Conservation (phyloP, 2,113 vertebrate species). For the Alces alces region DNA sequence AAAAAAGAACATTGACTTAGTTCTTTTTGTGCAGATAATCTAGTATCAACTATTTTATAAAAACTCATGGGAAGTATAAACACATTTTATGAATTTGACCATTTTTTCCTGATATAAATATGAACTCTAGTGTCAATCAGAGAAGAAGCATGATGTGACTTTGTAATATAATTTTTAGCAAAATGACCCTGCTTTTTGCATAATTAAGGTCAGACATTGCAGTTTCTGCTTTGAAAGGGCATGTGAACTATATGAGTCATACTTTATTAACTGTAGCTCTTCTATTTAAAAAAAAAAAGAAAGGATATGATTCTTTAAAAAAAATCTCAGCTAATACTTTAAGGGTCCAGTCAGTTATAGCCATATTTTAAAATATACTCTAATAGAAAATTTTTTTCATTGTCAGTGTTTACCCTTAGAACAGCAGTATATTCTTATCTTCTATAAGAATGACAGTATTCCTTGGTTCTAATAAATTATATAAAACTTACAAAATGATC, state of each 20-base stretch:
- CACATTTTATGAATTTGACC: neutral
- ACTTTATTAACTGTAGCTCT: neutral
- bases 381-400: constrained; percentile 23
- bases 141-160: neutral
- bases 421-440: neutral
- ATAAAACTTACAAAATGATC: neutral
- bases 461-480: neutral
- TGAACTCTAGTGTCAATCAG: neutral
- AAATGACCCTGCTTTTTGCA: neutral
- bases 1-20: neutral
- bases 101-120: neutral
- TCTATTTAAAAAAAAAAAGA: neutral
- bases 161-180: neutral
- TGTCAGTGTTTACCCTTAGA: neutral
- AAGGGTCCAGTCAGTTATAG: neutral
- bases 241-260: neutral
- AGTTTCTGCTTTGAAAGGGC: neutral
- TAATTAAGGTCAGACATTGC: neutral
- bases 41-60: neutral
- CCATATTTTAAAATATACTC: neutral
- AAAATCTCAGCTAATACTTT: neutral
- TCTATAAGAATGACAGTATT: neutral
- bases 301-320: neutral
- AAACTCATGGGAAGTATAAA: neutral
- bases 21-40: neutral